Conservation (phyloP, 2,113 vertebrate species). For the Potamarius usumacintae region DNA sequence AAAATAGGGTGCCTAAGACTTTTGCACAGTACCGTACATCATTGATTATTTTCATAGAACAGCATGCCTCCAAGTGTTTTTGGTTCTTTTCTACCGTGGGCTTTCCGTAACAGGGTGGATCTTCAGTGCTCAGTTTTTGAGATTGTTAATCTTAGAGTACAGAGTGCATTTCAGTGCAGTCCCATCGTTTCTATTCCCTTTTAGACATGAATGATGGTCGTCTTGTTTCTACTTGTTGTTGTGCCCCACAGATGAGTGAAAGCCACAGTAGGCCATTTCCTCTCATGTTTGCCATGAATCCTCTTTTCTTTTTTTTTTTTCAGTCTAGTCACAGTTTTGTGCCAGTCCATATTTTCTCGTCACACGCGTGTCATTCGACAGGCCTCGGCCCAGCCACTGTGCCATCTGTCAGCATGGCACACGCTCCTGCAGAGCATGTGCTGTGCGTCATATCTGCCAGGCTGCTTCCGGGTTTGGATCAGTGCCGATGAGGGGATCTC, state of each 20-base stretch:
- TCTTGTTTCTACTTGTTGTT: background rate
- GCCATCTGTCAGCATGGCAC: slow-evolving; percentile 31
- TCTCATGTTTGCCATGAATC: background rate
- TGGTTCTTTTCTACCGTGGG: background rate
- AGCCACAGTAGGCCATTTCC: slow-evolving; percentile 29
- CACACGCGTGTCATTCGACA: background rate
- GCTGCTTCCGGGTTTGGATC: background rate
- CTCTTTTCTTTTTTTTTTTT: background rate
- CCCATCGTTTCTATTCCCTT: background rate
- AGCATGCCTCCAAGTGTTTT: background rate
- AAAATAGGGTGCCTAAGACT: no score
- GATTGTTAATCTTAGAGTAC: background rate
- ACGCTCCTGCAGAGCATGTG: background rate
- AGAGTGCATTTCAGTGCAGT: background rate
- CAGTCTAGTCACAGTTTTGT: slow-evolving; percentile 24
- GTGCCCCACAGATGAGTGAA: background rate
- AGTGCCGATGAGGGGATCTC: background rate
- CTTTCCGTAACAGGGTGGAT: background rate
- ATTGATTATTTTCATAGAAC: background rate
- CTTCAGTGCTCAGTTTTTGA: background rate
- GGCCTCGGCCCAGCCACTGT: slow-evolving; percentile 8
- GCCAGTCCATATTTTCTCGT: slow-evolving; percentile 17
- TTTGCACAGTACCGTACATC: no score
- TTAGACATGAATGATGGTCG: background rate
- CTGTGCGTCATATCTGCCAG: slow-evolving; percentile 3